Base-by-base conservation (phyloP, 2,797 vertebrate species). In the Melanogrammus aeglefinus region DNA sequence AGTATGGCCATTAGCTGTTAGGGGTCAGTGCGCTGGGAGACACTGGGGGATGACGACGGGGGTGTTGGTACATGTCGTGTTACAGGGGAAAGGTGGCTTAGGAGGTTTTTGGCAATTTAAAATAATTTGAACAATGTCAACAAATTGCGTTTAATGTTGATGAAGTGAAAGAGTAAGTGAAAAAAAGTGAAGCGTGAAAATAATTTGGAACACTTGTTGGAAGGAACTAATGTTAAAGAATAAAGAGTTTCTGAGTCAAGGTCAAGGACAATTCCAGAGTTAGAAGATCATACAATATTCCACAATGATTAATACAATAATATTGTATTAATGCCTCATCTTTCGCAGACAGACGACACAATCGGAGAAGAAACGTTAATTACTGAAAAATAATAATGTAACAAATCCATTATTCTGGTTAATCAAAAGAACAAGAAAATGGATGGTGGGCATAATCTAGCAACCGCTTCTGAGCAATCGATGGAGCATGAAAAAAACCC, bases 401-500 rank as follows among this genome's bases (percentile, higher is more conserved):
- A 74, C 79, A 47, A 84, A 83, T 81, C 79, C 79, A 86, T 33
- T 79, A 27, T 27, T 77, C 1, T 57, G 47, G 47, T 57, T 57
- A 57, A 57, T 57, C 47, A 57, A 57, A 57, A 57, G 18, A 57
- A 57, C 6, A 57, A 4, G 18, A 57, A 57, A 57, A 57, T 57
- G n/a, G 57, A 63, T 18, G 57, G 6, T 36, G 35, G 57, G 5
- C 21, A 63, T n/a, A 63, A 63, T 6, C 57, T 10, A 63, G 57
- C 51, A 57, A 47, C 44, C 44, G 13, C 44, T 47, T 16, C 47
- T 4, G 1, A 24, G 57, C 57, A 6, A 63, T 33, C n/a, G 21
- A 24, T 7, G 57, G 21, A 63, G 24, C 18, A 44, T 1, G 6
- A 4, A 47, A 63, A n/a, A n/a, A n/a, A n/a, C n/a, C n/a, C n/a